phyloP scores from a whole-genome alignment of 2,797 vertebrate species.

The Lepilemur septentrionalis region DNA sequence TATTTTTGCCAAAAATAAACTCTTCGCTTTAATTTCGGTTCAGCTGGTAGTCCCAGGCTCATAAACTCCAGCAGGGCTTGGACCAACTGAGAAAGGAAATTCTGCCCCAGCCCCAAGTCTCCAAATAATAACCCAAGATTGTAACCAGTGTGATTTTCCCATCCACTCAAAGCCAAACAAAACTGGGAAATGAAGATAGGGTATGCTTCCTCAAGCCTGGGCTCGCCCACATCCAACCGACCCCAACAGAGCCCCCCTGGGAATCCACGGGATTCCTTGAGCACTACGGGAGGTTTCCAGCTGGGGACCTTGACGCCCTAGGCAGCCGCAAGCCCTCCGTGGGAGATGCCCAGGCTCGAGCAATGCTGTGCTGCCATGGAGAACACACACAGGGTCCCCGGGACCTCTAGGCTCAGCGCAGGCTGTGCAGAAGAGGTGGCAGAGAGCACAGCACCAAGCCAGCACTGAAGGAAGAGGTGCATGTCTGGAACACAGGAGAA shows the following conservation, averaged over 20 bases:
- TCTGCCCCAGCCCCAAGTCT: not conserved
- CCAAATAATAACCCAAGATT: not conserved
- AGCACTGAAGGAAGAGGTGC: not conserved
- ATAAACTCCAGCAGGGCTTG: slow-evolving; percentile 30
- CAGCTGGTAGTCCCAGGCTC: not conserved
- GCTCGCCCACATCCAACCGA: not conserved
- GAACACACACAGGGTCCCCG: fast-evolving
- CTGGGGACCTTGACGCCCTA: not conserved
- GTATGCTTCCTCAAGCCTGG: not conserved
- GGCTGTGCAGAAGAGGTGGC: not conserved
- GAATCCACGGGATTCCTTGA: not conserved
- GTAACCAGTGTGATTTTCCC: not conserved
- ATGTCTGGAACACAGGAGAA: fast-evolving
- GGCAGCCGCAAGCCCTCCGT: too few species aligned
- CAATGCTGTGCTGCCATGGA: fast-evolving
- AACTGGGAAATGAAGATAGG: not conserved
- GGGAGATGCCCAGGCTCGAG: not conserved
- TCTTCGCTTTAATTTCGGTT: not conserved
- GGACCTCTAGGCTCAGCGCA: not conserved
- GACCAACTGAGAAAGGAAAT: slow-evolving; percentile 41
- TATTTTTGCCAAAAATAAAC: slow-evolving; percentile 55
- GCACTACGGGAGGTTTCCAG: not conserved
- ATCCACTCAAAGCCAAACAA: not conserved
- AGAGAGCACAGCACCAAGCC: not conserved
- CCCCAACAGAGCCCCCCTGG: not conserved